Conservation (phyloP, 2,888 invertebrate species). For the Drosophila meridionalis region DNA sequence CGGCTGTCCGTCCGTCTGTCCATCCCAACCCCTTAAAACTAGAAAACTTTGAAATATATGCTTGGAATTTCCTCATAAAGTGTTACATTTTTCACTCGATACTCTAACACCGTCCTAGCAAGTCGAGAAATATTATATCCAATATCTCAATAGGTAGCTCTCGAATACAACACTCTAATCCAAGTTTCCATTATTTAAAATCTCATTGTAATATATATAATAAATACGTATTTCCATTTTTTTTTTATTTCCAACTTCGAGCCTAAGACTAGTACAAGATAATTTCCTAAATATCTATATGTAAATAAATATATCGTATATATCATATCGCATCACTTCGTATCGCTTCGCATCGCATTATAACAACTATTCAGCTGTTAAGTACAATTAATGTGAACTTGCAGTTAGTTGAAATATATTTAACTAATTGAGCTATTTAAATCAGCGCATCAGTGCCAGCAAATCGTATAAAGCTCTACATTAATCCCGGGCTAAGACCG, state of each 20-base stretch:
- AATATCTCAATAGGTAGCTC: no score
- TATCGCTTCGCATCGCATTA: background rate
- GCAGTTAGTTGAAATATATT: conserved; percentile 26
- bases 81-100: no score
- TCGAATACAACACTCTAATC: no score
- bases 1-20: no score
- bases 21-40: background rate
- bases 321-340: background rate
- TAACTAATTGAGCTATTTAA: conserved; percentile 71
- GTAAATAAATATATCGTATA: background rate
- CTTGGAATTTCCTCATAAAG: background rate
- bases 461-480: conserved; percentile 59
- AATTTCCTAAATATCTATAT: background rate
- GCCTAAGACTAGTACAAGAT: background rate
- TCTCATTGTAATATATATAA: background rate
- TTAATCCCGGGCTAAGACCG: conserved; percentile 65
- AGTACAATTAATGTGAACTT: background rate
- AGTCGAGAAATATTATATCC: no score
- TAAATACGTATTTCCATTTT: background rate
- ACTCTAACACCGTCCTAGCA: no score
- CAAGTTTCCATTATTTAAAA: no score
- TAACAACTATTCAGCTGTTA: background rate
- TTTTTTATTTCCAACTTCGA: no score
- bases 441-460: conserved; percentile 51
- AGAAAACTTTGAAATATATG: background rate